Percentiles rank a stretch among this genome's conserved stretches.
Conservation (phyloP, 2,888 invertebrate species). For the Colletes collaris region DNA sequence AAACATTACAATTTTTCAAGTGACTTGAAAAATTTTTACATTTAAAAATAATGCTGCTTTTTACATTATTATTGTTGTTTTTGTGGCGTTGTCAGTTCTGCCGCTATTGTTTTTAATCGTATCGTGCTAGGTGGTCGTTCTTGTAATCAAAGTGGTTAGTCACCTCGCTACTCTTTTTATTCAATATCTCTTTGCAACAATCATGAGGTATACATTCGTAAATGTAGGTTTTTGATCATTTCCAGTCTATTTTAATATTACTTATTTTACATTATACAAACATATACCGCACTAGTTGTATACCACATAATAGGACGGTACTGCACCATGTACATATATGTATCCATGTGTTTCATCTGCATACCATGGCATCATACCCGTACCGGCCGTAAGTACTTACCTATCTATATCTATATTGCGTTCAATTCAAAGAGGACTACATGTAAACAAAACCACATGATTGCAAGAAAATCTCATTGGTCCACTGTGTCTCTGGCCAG, state of each 20-base stretch:
- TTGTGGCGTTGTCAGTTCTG: conserved; percentile 25
- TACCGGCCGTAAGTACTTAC: too few relatives aligned
- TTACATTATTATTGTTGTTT: conserved; percentile 25
- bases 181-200: conserved; percentile 5
- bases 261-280: conserved; percentile 34
- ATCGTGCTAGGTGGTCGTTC: conserved; percentile 30
- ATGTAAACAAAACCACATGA: neutral
- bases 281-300: conserved; percentile 28
- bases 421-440: too few relatives aligned
- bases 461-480: too few relatives aligned
- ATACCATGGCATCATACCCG: too few relatives aligned
- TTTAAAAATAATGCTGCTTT: neutral
- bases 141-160: conserved; percentile 25
- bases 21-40: neutral
- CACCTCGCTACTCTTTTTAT: conserved; percentile 21
- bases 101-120: conserved; percentile 41
- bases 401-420: neutral
- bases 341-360: conserved; percentile 3
- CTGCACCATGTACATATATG: conserved; percentile 2
- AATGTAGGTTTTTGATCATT: neutral
- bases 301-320: conserved; percentile 33
- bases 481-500: too few relatives aligned
- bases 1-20: conserved; percentile 3
- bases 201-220: conserved; percentile 10
- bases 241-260: conserved; percentile 27